Evolutionary conservation across 92 coral and sea anemone genomes (phyloP).

Genomic region (Porites cylindrica): DNA sequence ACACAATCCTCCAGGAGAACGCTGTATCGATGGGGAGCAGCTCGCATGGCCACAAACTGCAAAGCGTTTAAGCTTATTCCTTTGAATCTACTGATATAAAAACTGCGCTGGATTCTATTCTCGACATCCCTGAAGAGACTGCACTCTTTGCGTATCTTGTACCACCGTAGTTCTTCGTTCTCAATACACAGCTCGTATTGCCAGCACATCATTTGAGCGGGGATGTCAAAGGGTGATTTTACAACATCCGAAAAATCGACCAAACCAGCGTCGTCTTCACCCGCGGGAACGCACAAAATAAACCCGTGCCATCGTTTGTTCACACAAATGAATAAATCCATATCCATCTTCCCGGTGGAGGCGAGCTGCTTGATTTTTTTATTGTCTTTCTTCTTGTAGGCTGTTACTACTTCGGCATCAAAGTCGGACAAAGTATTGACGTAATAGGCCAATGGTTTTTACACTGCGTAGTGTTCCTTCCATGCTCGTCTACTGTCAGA

Average conservation of each 20-base stretch:
- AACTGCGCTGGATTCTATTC: conserved; percentile 64
- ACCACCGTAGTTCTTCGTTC: conserved; percentile 63
- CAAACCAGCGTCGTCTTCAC: conserved; percentile 18
- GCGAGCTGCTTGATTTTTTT: conserved; percentile 54
- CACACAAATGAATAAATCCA: conserved; percentile 87
- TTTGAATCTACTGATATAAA: conserved; percentile 81
- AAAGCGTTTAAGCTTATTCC: conserved; percentile 65
- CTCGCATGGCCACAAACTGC: conserved; percentile 82
- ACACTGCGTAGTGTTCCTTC: conserved; percentile 74
- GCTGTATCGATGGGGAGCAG: conserved; percentile 92
- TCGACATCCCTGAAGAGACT: conserved; percentile 66
- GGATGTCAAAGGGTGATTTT: conserved; percentile 77
- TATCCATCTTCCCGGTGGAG: conserved; percentile 56
- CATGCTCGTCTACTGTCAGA: conserved; percentile 50
- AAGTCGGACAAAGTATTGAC: conserved; percentile 84
- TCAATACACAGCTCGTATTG: conserved; percentile 80
- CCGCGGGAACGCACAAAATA: conserved; percentile 80
- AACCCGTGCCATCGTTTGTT: conserved; percentile 81
- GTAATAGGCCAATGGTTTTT: conserved; percentile 85
- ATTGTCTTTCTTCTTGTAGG: conserved; percentile 62
- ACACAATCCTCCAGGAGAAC: conserved; percentile 89
- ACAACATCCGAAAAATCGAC: conserved; percentile 68
- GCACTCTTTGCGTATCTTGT: conserved; percentile 77
- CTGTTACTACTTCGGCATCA: conserved; percentile 65
- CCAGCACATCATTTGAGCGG: conserved; percentile 68